Base-by-base conservation (phyloP, 1,140 invertebrate genomes). In the Drosophila navojoa region DNA sequence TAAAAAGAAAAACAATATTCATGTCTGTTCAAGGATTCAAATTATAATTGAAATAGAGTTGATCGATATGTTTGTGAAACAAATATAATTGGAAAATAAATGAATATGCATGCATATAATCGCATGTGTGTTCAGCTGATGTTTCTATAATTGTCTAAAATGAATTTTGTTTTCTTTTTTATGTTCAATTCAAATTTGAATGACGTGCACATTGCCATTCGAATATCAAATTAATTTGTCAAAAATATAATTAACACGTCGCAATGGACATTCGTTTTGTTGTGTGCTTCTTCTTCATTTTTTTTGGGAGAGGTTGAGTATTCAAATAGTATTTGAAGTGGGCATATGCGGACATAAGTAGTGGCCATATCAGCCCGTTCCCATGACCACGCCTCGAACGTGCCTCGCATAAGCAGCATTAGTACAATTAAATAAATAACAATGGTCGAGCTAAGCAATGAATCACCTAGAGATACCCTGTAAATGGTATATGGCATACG, bases 191-290 rank as follows among this genome's bases (percentile, higher is more conserved):
- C 22, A 69, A 60, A 63, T 35, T 47, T 49, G 57, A 71, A 58
- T 53, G 25, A 53, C 47, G 42, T 35, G 15, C 45, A 53, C 40
- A 15, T 71, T 45, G 3, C 42, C 42, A 45, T 44, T 53, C 49
- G 63, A 71, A 58, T 54, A 15, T 76, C 40, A 52, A 76, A 71
- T 64, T 61, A 71, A 66, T 60, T 71, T 76, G 49, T 76, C 55
- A 66, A 66, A 64, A 71, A 71, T 71, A 54, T 47, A 71, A 72
- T 72, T 72, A 67, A 59, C 70, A 71, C 70, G 62, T 71, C 54
- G 38, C 45, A 54, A 67, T 16, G 45, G 45, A 15, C 29, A 22
- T 35, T 35, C 25, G 29, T 32, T 32, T 32, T 32, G 32, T 32
- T 40, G 13, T 22, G 19, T 22, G 19, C 22, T 38, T 38, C 35